Base-by-base conservation (phyloP, 2,888 invertebrate species). In the Tetropium fuscum region DNA sequence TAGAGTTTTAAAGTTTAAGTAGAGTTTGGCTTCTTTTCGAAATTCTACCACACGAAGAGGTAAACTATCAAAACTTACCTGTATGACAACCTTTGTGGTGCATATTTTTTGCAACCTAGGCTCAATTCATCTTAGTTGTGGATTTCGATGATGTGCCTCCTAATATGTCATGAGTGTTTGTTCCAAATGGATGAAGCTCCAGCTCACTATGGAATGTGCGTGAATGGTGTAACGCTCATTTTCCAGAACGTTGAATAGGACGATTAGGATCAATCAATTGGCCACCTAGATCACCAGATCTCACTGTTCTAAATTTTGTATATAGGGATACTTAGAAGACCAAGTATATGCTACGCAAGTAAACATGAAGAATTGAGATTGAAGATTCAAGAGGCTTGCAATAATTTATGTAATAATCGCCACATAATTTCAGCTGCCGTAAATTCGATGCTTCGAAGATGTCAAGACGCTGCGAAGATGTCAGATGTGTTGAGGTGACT, bases 351-450 rank as follows among this genome's bases (percentile, higher is more conserved):
- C 10, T 19, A 40, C 40, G 10, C 40, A n/a, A 30, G 5, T 30
- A 11, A 30, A 30, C 10, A 30, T 11, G 5, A 30, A 30, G 30
- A 30, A 30, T 10, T 30, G 5, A 30, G 30, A 3, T 30, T 30
- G 10, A 30, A 11, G 30, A 30, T 30, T 27, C 30, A 30, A 30
- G 30, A 30, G 30, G 30, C 30, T 27, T 27, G 27, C 27, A 27
- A 2, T 27, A 27, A 27, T 4, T 27, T 27, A 2, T n/a, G 7
- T 27, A 27, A 27, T 27, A 27, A 27, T 27, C 27, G 7, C 27
- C 27, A 27, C 27, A 27, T 27, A 27, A 27, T 27, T 27, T 27
- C 7, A 27, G 27, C 27, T 27, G 27, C 27, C 2, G 27, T 27
- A 27, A 27, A 27, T 27, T 27, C 27, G n/a, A 27, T 6, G n/a